Conservation (phyloP, 1,140 invertebrate genomes). For the Thaumatotibia leucotreta region DNA sequence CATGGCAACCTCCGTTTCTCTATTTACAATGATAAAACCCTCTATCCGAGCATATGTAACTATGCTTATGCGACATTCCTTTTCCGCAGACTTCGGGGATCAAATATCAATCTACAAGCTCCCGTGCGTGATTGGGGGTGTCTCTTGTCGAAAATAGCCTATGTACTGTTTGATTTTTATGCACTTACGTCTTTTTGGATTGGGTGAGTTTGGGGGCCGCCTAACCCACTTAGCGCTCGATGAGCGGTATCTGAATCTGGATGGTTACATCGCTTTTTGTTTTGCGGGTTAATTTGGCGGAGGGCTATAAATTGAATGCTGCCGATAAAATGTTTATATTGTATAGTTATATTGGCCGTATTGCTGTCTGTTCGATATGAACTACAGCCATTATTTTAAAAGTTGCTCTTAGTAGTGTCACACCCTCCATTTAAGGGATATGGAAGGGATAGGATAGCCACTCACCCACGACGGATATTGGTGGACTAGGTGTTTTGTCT, state of each 20-base stretch:
- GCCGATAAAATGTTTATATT: background rate
- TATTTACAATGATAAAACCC: conserved; percentile 6
- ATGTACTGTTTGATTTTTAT: background rate
- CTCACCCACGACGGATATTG: too few species aligned
- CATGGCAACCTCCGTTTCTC: background rate
- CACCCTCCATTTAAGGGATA: too few species aligned
- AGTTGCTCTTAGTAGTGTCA: too few species aligned
- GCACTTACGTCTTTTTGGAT: background rate
- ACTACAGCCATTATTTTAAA: background rate
- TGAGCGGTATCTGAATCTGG: background rate
- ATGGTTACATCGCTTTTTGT: background rate
- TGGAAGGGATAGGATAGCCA: too few species aligned
- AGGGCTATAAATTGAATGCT: background rate
- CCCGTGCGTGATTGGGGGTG: conserved; percentile 24
- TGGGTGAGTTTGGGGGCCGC: background rate
- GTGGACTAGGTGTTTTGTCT: too few species aligned
- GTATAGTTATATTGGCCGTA: background rate
- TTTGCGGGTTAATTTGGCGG: background rate
- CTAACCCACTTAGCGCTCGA: conserved; percentile 7
- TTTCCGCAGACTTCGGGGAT: conserved; percentile 39
- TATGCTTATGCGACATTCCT: background rate
- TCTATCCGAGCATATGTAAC: background rate
- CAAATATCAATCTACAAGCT: conserved; percentile 59
- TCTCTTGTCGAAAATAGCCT: background rate
- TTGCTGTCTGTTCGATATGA: background rate